Evolutionary conservation across 2,888 invertebrate genomes (phyloP).

Genomic region (Venustoraphidia nigricollis): DNA sequence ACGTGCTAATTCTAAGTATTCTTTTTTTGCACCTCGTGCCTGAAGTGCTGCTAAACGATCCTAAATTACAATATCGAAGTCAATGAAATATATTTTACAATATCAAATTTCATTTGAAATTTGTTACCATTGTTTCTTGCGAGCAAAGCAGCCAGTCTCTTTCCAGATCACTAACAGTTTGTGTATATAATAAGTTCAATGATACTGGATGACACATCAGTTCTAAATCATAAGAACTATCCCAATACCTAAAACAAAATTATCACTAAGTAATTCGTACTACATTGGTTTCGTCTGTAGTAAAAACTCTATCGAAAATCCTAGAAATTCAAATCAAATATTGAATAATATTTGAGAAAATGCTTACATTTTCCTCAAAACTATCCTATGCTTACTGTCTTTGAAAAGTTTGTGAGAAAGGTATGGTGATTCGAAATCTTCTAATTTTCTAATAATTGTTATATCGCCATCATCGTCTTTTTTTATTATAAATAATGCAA

Average conservation of each 20-base stretch:
- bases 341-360: not conserved
- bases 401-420: conserved; percentile 66
- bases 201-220: conserved; percentile 69
- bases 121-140: conserved; percentile 32
- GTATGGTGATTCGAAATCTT: conserved; percentile 94
- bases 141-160: conserved; percentile 70
- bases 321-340: conserved; percentile 1
- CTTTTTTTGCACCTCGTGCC: conserved; percentile 64
- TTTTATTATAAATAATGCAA: conserved; percentile 77
- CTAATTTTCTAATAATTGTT: conserved; percentile 70
- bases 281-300: not conserved
- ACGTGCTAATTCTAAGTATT: conserved; percentile 77
- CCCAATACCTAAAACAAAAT: conserved; percentile 62
- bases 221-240: conserved; percentile 66
- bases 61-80: not conserved
- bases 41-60: conserved; percentile 54
- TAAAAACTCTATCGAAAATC: not conserved
- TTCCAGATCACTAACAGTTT: conserved; percentile 76
- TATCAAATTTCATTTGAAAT: not conserved
- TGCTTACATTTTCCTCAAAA: conserved; percentile 68
- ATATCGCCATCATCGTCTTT: conserved; percentile 55
- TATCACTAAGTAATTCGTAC: not conserved
- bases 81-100: not conserved
- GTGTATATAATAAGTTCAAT: conserved; percentile 72
- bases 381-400: conserved; percentile 46